Conservation (phyloP, 2,113 vertebrate species). For the Callipepla squamata region DNA sequence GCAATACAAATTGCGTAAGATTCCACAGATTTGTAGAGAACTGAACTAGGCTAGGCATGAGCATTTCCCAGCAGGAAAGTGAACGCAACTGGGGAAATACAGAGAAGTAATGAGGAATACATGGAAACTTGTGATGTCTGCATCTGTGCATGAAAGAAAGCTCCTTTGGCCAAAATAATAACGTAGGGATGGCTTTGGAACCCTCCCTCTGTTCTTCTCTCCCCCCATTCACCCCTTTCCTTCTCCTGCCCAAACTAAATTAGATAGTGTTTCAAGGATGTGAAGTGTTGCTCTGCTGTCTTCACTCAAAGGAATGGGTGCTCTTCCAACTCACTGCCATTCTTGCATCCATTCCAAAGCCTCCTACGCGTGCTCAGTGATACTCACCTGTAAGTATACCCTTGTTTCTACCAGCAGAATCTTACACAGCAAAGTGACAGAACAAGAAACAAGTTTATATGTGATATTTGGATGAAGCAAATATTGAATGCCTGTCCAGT, state of each 20-base stretch:
- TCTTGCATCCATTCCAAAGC: background rate
- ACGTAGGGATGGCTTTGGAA: background rate
- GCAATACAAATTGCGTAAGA: fast-evolving
- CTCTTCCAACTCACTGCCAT: background rate
- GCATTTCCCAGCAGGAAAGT: background rate
- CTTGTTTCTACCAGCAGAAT: background rate
- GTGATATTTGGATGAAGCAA: background rate
- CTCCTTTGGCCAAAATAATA: background rate
- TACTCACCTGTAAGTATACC: background rate
- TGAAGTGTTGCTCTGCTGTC: background rate
- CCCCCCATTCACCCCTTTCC: background rate
- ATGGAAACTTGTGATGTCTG: background rate
- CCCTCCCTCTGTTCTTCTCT: no score
- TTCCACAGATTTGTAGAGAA: background rate
- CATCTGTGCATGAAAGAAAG: background rate
- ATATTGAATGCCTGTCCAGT: background rate
- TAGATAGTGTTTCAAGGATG: background rate
- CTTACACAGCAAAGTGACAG: background rate
- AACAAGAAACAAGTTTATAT: background rate
- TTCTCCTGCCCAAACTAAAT: background rate
- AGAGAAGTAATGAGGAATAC: background rate
- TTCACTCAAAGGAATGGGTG: background rate
- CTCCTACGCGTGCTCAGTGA: background rate
- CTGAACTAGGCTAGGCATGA: background rate
- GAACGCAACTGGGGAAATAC: fast-evolving